A percentile compares a stretch with the other conserved stretches of the same genome.
Conservation (phyloP, 2,113 vertebrate species). For the Natator depressus region DNA sequence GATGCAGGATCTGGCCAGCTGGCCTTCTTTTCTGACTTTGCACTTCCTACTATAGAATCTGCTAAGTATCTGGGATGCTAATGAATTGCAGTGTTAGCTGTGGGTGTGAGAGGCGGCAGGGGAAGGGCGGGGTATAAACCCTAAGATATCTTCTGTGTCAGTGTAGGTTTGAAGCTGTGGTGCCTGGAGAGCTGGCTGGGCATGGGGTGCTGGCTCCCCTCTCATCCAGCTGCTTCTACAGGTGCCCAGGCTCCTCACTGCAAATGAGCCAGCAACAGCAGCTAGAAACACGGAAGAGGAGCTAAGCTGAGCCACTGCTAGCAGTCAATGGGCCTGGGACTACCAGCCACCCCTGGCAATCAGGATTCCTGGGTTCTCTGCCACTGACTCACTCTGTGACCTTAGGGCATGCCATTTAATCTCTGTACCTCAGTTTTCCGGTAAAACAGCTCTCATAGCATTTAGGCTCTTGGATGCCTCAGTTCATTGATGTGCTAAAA, state of each 20-base stretch:
- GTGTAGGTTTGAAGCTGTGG: not conserved
- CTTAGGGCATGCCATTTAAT: not conserved
- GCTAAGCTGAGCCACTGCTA: not conserved
- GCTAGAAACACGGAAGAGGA: not conserved
- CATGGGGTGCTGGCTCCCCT: not conserved
- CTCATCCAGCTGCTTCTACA: not conserved
- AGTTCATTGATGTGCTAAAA: not conserved
- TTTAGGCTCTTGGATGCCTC: not conserved
- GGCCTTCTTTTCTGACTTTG: not conserved
- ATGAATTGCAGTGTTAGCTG: not conserved
- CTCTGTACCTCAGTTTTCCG: not conserved
- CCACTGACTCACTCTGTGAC: not conserved
- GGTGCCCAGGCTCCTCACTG: not conserved
- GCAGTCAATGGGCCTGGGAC: not conserved
- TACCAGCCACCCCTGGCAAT: not conserved
- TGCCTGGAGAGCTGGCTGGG: not conserved
- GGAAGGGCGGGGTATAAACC: not conserved
- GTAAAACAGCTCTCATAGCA: not conserved
- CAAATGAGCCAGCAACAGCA: not conserved
- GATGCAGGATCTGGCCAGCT: not conserved
- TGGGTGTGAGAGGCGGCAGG: not conserved
- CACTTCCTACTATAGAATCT: not conserved
- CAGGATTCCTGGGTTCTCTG: not conserved
- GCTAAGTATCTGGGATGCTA: not conserved
- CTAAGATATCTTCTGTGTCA: not conserved